phyloP scores from a whole-genome alignment of 2,888 invertebrate species.

The Pasiphila rectangulata region DNA sequence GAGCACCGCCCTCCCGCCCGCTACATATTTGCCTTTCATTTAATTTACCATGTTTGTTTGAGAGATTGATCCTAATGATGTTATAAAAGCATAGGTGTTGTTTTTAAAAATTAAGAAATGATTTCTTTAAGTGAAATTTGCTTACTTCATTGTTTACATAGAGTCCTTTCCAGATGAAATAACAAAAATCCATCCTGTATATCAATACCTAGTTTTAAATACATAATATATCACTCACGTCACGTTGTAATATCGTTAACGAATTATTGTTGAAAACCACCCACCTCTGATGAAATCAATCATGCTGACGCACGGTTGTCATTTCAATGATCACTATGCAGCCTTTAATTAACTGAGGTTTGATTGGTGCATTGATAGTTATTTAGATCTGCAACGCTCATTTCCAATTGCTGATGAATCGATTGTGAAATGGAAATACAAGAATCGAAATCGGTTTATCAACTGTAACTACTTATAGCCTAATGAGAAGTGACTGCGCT shows the following conservation, averaged over 20 bases:
- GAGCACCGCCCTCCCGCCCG: too few relatives aligned
- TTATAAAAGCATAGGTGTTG: too few relatives aligned
- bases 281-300: conserved; percentile 35
- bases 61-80: too few relatives aligned
- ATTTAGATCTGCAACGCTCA: conserved; percentile 12
- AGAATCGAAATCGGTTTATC: too few relatives aligned
- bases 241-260: conserved; percentile 38
- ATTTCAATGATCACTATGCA: conserved; percentile 20
- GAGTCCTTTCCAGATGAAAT: too few relatives aligned
- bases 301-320: conserved; percentile 17
- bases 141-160: too few relatives aligned
- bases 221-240: conserved; percentile 46
- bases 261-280: conserved; percentile 35
- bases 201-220: too few relatives aligned
- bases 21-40: too few relatives aligned
- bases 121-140: too few relatives aligned
- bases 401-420: conserved; percentile 7
- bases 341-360: conserved; percentile 12
- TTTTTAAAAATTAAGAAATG: too few relatives aligned
- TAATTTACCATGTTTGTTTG: too few relatives aligned
- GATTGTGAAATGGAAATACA: conserved; percentile 1
- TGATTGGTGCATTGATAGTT: conserved; percentile 10
- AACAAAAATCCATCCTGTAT: too few relatives aligned
- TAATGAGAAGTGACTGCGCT: conserved; percentile 23
- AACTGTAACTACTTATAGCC: conserved; percentile 4